Evolutionary conservation across 1,140 invertebrate genomes (phyloP).

Genomic region (Brachionus paranguensis): DNA sequence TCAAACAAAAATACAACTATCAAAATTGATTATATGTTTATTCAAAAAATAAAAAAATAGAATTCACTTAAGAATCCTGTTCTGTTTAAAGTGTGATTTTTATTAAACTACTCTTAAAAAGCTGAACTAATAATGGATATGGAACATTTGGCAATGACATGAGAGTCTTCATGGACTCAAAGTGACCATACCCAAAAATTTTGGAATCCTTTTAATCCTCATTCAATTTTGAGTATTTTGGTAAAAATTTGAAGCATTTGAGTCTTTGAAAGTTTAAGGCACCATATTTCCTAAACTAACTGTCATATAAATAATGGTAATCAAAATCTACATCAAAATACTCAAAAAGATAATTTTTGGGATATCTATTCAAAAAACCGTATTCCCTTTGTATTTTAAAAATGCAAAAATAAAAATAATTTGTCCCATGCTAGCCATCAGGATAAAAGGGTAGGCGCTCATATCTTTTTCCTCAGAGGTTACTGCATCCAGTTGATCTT

Average conservation of each 20-base stretch:
- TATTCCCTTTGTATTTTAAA: neutral
- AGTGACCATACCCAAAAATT: neutral
- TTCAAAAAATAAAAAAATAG: too few relatives aligned
- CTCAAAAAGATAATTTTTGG: neutral
- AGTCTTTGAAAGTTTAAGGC: neutral
- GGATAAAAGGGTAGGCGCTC: too few relatives aligned
- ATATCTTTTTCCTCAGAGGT: too few relatives aligned
- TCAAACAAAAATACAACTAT: too few relatives aligned
- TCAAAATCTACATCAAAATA: neutral
- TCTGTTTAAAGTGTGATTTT: too few relatives aligned
- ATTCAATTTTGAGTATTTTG: neutral
- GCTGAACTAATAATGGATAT: too few relatives aligned
- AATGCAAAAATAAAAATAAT: too few relatives aligned
- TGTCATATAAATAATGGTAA: neutral
- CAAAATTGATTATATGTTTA: too few relatives aligned
- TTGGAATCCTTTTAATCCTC: neutral
- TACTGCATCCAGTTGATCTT: too few relatives aligned
- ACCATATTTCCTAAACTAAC: neutral
- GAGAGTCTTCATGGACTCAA: neutral
- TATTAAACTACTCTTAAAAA: too few relatives aligned
- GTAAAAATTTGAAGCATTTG: neutral
- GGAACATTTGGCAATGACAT: neutral
- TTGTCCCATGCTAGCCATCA: too few relatives aligned
- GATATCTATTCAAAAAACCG: neutral
- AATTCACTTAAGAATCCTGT: too few relatives aligned